phyloP scores from a whole-genome alignment of 2,888 invertebrate genomes.

The Lycia hirtaria region DNA sequence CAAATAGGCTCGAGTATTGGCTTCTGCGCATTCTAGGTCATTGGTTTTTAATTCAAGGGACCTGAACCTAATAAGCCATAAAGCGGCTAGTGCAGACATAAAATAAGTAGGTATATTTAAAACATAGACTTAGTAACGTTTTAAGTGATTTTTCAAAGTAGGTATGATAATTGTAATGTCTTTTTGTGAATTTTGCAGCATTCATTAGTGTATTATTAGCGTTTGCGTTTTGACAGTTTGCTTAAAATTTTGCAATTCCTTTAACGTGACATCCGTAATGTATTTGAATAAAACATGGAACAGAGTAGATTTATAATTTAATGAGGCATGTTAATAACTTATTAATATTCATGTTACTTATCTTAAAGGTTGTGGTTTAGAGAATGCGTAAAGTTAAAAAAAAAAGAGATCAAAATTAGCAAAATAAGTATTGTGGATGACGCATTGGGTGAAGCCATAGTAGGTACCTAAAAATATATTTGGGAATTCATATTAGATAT shows the following conservation, averaged over 20 bases:
- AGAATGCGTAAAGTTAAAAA: not conserved
- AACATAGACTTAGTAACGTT: too few species aligned
- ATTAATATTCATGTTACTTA: not conserved
- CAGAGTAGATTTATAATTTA: not conserved
- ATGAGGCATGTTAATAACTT: not conserved
- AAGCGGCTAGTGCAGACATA: too few species aligned
- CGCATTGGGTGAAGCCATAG: not conserved
- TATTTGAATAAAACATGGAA: too few species aligned
- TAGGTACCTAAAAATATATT: not conserved
- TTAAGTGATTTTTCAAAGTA: too few species aligned
- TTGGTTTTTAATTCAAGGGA: too few species aligned
- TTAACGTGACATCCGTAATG: not conserved
- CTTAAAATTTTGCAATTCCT: not conserved
- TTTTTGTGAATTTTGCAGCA: too few species aligned
- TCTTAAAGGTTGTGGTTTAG: not conserved
- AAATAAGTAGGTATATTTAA: too few species aligned
- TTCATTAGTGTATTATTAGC: not conserved
- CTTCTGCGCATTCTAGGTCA: too few species aligned
- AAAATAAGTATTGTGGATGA: not conserved
- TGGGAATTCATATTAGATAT: not conserved
- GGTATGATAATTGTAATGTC: too few species aligned
- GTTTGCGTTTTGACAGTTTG: not conserved
- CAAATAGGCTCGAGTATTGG: too few species aligned
- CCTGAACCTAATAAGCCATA: too few species aligned
- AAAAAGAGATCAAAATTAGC: not conserved